These are phyloP conservation scores for Salpingus planirostris DNA, from an alignment of 2,888 invertebrate species.

Conservation along the genomic window DNA sequence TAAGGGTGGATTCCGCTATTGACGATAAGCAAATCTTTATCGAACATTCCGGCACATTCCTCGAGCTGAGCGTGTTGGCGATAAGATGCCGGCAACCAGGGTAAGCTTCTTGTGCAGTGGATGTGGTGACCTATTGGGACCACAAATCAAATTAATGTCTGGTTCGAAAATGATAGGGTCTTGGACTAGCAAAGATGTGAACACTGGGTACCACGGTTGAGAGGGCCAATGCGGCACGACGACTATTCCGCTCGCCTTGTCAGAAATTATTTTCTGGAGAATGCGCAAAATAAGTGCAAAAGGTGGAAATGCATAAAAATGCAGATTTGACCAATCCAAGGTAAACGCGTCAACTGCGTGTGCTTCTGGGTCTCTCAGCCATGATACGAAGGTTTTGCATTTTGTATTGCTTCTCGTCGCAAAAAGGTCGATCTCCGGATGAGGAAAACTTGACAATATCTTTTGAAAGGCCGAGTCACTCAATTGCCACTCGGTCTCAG, in stretches of 20 bases:
- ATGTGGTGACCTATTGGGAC: neutral
- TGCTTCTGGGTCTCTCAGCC: conserved; percentile 1
- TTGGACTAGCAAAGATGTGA: neutral
- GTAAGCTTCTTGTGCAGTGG: neutral
- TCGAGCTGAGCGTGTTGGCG: neutral
- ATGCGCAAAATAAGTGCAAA: neutral
- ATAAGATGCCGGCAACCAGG: conserved; percentile 1
- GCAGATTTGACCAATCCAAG: neutral
- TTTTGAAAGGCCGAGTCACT: conserved; percentile 3
- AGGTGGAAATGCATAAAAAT: conserved; percentile 3
- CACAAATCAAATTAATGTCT: neutral
- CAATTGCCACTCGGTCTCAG: conserved; percentile 10
- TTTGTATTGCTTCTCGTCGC: conserved; percentile 3
- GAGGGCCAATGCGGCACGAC: conserved; percentile 2
- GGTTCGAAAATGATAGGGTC: neutral
- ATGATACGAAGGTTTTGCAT: conserved; percentile 1
- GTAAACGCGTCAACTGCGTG: conserved; percentile 1
- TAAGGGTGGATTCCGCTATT: neutral
- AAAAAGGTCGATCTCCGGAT: conserved; percentile 8
- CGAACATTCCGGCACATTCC: neutral
- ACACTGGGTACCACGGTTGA: conserved; percentile 1
- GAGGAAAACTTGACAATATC: conserved; percentile 1
- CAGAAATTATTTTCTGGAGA: conserved; percentile 1
- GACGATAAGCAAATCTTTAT: neutral
- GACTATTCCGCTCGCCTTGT: neutral